Evolutionary conservation across 2,797 vertebrate genomes (phyloP), one percentile per base, ranked within the genome.

Genomic region (Pseudochaenichthys georgianus): DNA sequence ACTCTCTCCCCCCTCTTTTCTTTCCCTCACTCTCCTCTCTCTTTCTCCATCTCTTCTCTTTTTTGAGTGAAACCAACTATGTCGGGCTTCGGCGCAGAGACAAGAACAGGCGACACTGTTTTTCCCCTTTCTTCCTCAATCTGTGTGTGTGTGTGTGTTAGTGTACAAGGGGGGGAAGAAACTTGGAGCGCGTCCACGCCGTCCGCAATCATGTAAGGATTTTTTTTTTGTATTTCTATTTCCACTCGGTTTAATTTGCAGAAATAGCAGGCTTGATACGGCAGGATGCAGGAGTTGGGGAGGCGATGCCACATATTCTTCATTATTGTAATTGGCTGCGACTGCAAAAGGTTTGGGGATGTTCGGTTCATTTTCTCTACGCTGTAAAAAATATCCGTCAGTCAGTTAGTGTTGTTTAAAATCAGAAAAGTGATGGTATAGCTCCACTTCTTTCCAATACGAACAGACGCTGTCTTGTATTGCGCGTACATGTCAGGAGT

Each of bases 61-160:
- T 38, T 90, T 88, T 87, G 84, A 88, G 87, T 81, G 90, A 89
- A 91, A 88, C 83, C 87, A 90, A 89, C 88, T 90, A 87, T 90
- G 91, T 89, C 84, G 90, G 79, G 84, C 79, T 90, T 81, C 88
- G 87, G 86, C 82, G 89, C 88, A 83, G 88, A 78, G 88, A 82
- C 75, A 81, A 84, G 85, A 91, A 67, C 85, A 82, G 75, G 81
- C 78, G 82, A 83, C 87, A 81, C 23, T 43, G 77, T 68, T 52
- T 46, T n/a, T 19, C 47, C 31, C 42, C n/a, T 71, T 64, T 73
- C 60, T 67, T 7, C 43, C 31, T 46, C 34, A 38, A 38, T 38
- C 34, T 41, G 82, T 62, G 74, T 65, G 51, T 42, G 19, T 48
- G 82, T 62, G 70, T 65, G 51, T 42, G 19, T 48, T 54, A 11